phyloP scores from a whole-genome alignment of 2,797 vertebrate species.

The Periophthalmus magnuspinnatus region DNA sequence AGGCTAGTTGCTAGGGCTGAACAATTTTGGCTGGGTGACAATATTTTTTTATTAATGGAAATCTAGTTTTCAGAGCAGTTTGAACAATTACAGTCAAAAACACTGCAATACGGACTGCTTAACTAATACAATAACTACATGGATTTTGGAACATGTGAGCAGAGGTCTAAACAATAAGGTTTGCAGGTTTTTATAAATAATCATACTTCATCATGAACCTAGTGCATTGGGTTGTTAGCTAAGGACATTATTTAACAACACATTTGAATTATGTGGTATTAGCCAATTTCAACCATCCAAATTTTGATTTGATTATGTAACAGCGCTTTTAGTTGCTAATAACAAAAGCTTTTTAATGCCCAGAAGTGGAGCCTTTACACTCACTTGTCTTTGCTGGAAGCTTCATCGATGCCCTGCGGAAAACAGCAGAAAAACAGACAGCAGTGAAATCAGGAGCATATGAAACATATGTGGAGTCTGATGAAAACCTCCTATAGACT shows the following conservation, averaged over 20 bases:
- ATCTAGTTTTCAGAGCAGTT: not conserved
- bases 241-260: not conserved
- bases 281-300: not conserved
- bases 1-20: constrained; percentile 24
- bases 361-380: constrained; percentile 59
- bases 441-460: constrained; percentile 36
- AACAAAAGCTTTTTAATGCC: constrained; percentile 27
- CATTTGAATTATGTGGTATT: too few species aligned
- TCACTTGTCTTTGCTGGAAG: constrained; percentile 97
- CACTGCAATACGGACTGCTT: not conserved
- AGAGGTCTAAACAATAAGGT: too few species aligned
- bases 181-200: not conserved
- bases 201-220: not conserved
- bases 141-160: not conserved
- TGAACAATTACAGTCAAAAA: not conserved
- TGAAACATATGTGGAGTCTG: constrained; percentile 31
- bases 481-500: constrained; percentile 8
- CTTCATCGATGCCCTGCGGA: constrained; percentile 92
- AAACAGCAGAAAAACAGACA: constrained; percentile 36
- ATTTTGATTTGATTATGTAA: not conserved
- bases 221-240: not conserved
- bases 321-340: not conserved
- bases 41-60: not conserved
- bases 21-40: not conserved
- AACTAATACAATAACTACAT: not conserved